Base-by-base conservation (phyloP, 2,797 vertebrate genomes). In the Cossypha caffra region DNA sequence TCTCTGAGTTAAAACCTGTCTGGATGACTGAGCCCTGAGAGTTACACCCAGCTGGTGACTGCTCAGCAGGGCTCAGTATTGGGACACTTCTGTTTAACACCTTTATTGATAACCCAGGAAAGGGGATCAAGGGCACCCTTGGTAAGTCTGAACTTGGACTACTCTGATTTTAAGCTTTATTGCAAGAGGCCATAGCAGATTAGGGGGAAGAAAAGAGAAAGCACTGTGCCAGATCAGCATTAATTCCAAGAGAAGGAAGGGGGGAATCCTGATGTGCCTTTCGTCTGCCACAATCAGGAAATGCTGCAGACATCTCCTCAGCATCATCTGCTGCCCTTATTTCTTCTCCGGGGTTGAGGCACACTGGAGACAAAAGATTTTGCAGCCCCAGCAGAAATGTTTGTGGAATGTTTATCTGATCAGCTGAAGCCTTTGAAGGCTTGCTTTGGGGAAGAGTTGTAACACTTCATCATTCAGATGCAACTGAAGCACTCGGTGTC, bases 391-490 rank as follows among this genome's bases (percentile, higher is more conserved):
- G 95, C 95, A 97, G 84, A 96, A 97, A 96, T 93, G 92, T 78
- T 95, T 93, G 80, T 50, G 90, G 86, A 59, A 67, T 96, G 93
- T 98, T 98, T 98, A 97, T 98, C 97, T 96, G 96, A 91, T 94
- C 95, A 87, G 71, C 45, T 35, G 81, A 94, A 95, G 91, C 24
- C 91, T 95, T 78, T 90, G 90, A 95, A 96, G 89, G 43, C 85
- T 95, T 94, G 88, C 88, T 96, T 97, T 95, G 97, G 93, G 91
- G 98, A 97, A 93, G 45, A 71, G 74, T 90, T 94, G 75, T 96
- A 95, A 93, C 97, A 98, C 96, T 96, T 97, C 97, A 98, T 98
- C 96, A 98, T 93, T 98, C 95, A 97, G 88, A 94, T 79, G 52
- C 63, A 90, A 93, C 78, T 81, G 76, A 84, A 96, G 93, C 40